Base-by-base conservation (phyloP, 2,888 invertebrate species). In the Tenodera sinensis region DNA sequence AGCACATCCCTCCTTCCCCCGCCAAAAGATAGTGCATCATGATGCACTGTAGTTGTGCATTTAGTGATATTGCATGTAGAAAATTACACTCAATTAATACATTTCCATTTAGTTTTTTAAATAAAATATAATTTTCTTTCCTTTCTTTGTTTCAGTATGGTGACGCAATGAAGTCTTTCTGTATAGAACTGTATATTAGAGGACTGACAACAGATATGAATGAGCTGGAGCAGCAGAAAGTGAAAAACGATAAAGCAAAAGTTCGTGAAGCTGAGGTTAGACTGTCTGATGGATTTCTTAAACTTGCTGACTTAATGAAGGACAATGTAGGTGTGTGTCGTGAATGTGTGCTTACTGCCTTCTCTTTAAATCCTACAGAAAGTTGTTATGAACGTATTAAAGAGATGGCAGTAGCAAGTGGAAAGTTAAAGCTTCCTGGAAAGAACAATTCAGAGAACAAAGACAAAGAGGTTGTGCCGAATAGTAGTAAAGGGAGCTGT, bases 131-230 rank as follows among this genome's bases (percentile, higher is more conserved):
- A 42, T 9, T 42, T 71, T 71, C 3, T 30, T 87, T 34, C 47
- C 27, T 88, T 28, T 84, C 87, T 85, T 71, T 85, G 85, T 94
- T 94, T 28, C 94, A 95, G 95, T 94, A 94, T 91, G 94, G 94
- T 34, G 93, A 94, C 0, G 94, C 93, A 54, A 94, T 96, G 92
- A 95, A 95, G 91, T 94, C 96, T 30, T 94, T 96, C 90, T 95
- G 96, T 82, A 96, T 97, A 91, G 96, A 97, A 92, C 92, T 97
- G 91, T 96, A 96, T 92, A 96, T 97, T 88, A 95, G 96, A 89
- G 96, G 96, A 4, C 94, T 97, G 91, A 97, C 96, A 8, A 95
- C 96, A 20, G 97, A 97, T 91, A 95, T 97, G 95, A 97, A 97
- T 92, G 96, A 96, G 92, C 92, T 97, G 92, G 97, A 97, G 92